A percentile compares a stretch with the other conserved stretches of the same genome.
These are phyloP conservation scores for Ephestia elutella DNA, from an alignment of 1,140 invertebrate species.

Conservation along the genomic window DNA sequence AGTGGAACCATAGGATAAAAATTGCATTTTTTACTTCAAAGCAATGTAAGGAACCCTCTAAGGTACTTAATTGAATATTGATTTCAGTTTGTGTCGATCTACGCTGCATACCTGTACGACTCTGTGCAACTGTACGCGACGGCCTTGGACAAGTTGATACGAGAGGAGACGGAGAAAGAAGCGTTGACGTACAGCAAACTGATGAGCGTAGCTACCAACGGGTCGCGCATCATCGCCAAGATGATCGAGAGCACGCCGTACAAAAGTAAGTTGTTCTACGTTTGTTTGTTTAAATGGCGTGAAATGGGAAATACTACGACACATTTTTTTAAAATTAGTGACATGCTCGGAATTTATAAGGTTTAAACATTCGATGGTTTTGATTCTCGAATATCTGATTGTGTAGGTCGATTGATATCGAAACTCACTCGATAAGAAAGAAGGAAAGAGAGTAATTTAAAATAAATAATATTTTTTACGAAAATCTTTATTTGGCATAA, in stretches of 20 bases:
- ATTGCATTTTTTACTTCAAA: too few relatives aligned
- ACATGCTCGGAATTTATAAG: too few relatives aligned
- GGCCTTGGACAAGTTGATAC: constrained; percentile 85
- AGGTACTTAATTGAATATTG: not conserved
- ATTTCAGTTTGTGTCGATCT: constrained; percentile 88
- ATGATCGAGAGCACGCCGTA: constrained; percentile 86
- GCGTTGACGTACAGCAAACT: constrained; percentile 78
- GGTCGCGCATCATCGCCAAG: constrained; percentile 84
- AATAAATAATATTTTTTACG: too few relatives aligned
- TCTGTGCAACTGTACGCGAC: constrained; percentile 93
- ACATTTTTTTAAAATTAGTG: too few relatives aligned
- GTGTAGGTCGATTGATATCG: too few relatives aligned
- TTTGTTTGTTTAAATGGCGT: constrained; percentile 9
- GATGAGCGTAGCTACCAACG: constrained; percentile 83
- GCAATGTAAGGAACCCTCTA: too few relatives aligned
- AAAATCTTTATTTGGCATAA: too few relatives aligned
- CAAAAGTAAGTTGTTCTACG: constrained; percentile 83
- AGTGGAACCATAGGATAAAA: too few relatives aligned
- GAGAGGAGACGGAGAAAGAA: constrained; percentile 72
- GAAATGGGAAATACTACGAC: not conserved
- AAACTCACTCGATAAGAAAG: too few relatives aligned
- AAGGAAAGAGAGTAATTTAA: too few relatives aligned
- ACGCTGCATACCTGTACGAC: constrained; percentile 97
- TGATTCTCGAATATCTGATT: too few relatives aligned
- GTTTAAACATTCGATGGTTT: too few relatives aligned